These are phyloP conservation scores for Ameiurus melas DNA, from an alignment of 2,113 vertebrate genomes.

Conservation along the genomic window DNA sequence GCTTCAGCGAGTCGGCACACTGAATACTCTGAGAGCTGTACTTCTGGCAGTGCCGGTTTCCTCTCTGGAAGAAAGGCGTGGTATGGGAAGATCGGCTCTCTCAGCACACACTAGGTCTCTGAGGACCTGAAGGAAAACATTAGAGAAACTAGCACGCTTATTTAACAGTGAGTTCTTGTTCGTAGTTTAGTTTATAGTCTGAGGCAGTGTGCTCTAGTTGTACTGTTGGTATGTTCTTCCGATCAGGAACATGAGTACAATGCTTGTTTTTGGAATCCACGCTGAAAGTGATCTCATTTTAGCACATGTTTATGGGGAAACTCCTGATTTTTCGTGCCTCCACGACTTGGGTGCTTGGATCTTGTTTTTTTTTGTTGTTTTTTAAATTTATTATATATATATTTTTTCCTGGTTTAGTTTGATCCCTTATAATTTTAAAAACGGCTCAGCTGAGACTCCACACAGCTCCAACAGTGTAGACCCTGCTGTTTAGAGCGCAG, in stretches of 20 bases:
- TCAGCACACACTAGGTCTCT: constrained; percentile 53
- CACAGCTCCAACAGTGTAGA: not conserved
- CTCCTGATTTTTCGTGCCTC: not conserved
- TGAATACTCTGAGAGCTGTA: constrained; percentile 45
- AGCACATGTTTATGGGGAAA: not conserved
- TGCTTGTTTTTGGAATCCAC: not conserved
- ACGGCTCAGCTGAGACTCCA: not conserved
- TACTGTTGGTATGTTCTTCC: not conserved
- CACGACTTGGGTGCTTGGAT: not conserved
- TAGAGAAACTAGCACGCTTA: constrained; percentile 24
- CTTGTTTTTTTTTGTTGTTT: not conserved
- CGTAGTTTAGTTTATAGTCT: not conserved
- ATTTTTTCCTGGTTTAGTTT: not conserved
- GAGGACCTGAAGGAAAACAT: constrained; percentile 49
- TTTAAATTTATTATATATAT: too few species aligned
- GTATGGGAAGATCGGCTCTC: constrained; percentile 56
- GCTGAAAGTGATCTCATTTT: not conserved
- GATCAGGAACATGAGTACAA: not conserved
- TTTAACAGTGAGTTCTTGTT: constrained; percentile 9
- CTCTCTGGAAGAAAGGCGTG: constrained; percentile 56
- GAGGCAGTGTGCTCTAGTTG: not conserved
- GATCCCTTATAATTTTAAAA: not conserved
- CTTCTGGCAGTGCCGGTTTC: constrained; percentile 55
- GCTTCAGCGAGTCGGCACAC: constrained; percentile 38
- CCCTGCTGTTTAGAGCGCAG: not conserved